Evolutionary conservation across 2,113 vertebrate species (phyloP), one percentile per base, ranked within the genome.

Genomic region (Rhodinocichla rosea): DNA sequence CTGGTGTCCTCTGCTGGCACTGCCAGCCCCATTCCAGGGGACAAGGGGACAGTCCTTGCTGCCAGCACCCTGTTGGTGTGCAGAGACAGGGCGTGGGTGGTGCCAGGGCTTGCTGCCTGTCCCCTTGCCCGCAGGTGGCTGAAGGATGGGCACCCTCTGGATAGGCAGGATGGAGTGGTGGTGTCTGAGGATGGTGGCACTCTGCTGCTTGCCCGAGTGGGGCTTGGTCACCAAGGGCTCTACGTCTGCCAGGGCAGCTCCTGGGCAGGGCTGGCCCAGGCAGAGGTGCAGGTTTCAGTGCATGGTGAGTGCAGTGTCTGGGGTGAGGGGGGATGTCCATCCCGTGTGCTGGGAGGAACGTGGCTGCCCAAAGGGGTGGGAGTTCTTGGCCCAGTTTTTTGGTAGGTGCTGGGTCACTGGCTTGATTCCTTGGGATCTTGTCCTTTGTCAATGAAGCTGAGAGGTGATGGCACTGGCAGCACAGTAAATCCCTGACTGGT

Each of bases 201-300:
- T 0, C 89, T 98, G 68, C 76, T 65, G 28, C 88, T 98, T 11
- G 1, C 65, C 37, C 97, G 0, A 0, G 92, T 98, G 63, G 92
- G 96, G 55, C 83, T 74, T 7, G 42, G 7, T 6, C 97, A 98
- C 0, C 60, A 81, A 0, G 98, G 98, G 26, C 95, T 97, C 80
- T 98, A 98, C 0, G 1, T 88, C 68, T 98, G 98, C 79, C 97
- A 97, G 91, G 98, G 97, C 73, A 97, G 96, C 68, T 98, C 69
- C 3, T 50, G 90, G 45, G 98, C 97, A 2, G 98, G 98, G 23
- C 91, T 92, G 4, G 89, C 95, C 1, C 94, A 95, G 62, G 97
- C 96, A 0, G 96, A 97, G 79, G 97, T 98, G 92, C 95, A 96
- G 84, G 60, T 98, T 50, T 92, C 47, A 0, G 97, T 98, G 56